phyloP scores from a whole-genome alignment of 2,888 invertebrate species.

The Tiliacea citrago region DNA sequence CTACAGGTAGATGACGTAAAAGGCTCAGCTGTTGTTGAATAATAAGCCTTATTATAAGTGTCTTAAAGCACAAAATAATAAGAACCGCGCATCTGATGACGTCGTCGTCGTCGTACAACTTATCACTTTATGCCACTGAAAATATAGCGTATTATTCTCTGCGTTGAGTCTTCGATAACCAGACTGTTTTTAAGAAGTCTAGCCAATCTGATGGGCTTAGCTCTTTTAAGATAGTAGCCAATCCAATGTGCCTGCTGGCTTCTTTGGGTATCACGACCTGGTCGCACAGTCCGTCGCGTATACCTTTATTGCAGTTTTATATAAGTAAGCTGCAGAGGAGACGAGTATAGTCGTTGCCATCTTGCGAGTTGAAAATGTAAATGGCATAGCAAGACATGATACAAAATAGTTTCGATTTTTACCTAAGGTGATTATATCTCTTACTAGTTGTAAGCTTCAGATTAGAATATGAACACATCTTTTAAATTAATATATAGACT shows the following conservation, averaged over 20 bases:
- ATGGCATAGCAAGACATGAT: conserved; percentile 38
- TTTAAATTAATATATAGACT: conserved; percentile 22
- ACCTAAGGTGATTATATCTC: conserved; percentile 50
- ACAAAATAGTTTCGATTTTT: conserved; percentile 34
- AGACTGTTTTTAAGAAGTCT: not conserved
- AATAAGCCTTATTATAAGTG: conserved; percentile 7
- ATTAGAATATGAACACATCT: conserved; percentile 33
- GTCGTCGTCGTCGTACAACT: not conserved
- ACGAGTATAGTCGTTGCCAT: conserved; percentile 7
- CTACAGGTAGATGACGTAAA: conserved; percentile 8
- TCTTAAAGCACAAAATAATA: not conserved
- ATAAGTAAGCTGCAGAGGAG: not conserved
- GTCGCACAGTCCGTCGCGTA: not conserved
- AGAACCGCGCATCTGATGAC: not conserved
- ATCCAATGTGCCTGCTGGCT: conserved; percentile 15
- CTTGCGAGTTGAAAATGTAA: conserved; percentile 23
- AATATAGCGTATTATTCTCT: conserved; percentile 30
- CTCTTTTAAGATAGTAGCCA: conserved; percentile 7
- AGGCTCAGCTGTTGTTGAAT: conserved; percentile 16
- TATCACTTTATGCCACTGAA: not conserved
- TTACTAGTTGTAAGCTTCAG: conserved; percentile 49
- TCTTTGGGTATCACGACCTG: not conserved
- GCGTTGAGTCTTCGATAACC: not conserved
- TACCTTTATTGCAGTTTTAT: not conserved
- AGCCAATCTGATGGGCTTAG: conserved; percentile 23